Evolutionary conservation across 1,140 invertebrate genomes (phyloP).

Genomic region (Bombus waltoni): DNA sequence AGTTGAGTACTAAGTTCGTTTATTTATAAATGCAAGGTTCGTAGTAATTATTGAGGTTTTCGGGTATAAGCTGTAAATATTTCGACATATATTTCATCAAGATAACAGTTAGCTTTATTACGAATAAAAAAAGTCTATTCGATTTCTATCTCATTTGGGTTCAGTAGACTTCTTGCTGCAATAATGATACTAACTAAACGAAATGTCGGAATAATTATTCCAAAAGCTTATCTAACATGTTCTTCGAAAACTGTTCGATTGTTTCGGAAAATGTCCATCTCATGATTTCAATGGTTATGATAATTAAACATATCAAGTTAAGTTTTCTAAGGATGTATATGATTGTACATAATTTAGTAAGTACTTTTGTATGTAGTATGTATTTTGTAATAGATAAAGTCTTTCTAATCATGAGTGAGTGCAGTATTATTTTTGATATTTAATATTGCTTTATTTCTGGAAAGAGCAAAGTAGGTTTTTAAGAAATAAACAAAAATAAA

Average conservation of each 20-base stretch:
- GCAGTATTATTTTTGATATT: not conserved
- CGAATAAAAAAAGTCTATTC: rapidly evolving
- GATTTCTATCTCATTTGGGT: not conserved
- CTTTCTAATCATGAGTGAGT: not conserved
- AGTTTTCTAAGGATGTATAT: not conserved
- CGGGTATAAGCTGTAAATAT: not conserved
- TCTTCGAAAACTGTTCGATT: no score
- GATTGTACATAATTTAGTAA: not conserved
- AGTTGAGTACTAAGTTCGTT: not conserved
- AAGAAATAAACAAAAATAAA: no score
- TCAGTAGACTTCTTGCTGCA: not conserved
- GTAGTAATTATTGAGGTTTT: not conserved
- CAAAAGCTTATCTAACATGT: no score
- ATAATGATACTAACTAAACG: not conserved
- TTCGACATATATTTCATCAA: not conserved
- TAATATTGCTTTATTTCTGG: not conserved
- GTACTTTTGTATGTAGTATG: not conserved
- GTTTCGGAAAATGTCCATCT: not conserved
- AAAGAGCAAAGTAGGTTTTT: not conserved
- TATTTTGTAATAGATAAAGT: not conserved
- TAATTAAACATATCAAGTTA: not conserved
- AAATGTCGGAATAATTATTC: not conserved
- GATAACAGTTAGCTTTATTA: not conserved
- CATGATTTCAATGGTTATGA: not conserved
- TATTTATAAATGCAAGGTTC: not conserved